Evolutionary conservation across 2,797 vertebrate genomes (phyloP).

Genomic region (Phrynocephalus forsythii): DNA sequence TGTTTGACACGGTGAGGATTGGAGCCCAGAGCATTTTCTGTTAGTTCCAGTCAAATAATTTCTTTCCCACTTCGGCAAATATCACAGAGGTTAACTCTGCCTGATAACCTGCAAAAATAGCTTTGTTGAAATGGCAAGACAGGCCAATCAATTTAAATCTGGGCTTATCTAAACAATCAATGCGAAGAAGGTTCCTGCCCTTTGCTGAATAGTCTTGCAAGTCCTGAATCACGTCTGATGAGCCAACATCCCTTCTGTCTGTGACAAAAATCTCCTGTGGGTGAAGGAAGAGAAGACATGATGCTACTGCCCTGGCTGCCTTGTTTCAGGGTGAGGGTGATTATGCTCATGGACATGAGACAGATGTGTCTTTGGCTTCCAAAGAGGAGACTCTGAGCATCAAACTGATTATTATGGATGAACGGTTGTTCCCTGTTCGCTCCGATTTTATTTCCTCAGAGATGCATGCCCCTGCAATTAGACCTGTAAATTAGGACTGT

Average conservation of each 20-base stretch:
- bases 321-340: neutral
- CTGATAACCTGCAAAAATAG: constrained; percentile 9
- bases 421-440: no score
- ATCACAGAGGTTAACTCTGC: neutral
- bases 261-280: neutral
- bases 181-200: neutral
- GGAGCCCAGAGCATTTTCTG: neutral
- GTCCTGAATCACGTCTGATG: neutral
- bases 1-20: neutral
- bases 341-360: neutral
- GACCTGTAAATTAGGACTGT: no score
- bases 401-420: no score
- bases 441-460: no score
- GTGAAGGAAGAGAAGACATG: neutral
- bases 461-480: no score
- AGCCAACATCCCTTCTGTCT: neutral
- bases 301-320: neutral
- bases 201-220: neutral
- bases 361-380: neutral
- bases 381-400: neutral
- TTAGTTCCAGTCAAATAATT: neutral
- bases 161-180: constrained; percentile 30
- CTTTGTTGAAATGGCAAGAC: constrained; percentile 23
- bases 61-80: neutral
- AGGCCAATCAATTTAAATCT: constrained; percentile 18